phyloP scores from a whole-genome alignment of 1,140 invertebrate genomes.

The Drosophila pseudoananassae region DNA sequence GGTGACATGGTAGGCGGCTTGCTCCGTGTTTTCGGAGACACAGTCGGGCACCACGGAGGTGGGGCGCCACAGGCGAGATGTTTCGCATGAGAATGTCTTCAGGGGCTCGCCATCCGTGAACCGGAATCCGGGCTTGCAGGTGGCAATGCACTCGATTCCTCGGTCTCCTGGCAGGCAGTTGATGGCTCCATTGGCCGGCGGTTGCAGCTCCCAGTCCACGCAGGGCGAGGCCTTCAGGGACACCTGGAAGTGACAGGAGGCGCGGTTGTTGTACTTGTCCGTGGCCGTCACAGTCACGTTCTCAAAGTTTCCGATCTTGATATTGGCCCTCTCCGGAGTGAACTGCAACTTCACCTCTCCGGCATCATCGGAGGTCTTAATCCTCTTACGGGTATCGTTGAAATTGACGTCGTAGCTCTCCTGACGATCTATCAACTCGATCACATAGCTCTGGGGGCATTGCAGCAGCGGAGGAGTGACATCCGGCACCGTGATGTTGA shows the following conservation, averaged over 20 bases:
- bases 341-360: constrained; percentile 94
- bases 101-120: constrained; percentile 95
- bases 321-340: constrained; percentile 93
- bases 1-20: constrained; percentile 96
- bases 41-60: constrained; percentile 95
- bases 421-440: constrained; percentile 95
- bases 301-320: constrained; percentile 95
- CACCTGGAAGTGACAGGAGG: constrained; percentile 96
- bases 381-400: constrained; percentile 93
- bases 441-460: constrained; percentile 97
- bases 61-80: constrained; percentile 91
- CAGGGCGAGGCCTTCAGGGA: constrained; percentile 96
- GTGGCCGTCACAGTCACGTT: constrained; percentile 96
- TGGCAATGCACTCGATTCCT: constrained; percentile 94
- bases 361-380: constrained; percentile 95
- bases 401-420: constrained; percentile 96
- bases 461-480: constrained; percentile 96
- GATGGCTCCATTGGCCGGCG: constrained; percentile 93
- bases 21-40: constrained; percentile 96
- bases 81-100: constrained; percentile 94
- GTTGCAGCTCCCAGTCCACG: constrained; percentile 95
- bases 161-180: constrained; percentile 92
- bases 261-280: constrained; percentile 95
- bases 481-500: constrained; percentile 97
- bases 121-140: constrained; percentile 95